phyloP scores from a whole-genome alignment of 2,797 vertebrate species.

The Lacerta agilis region DNA sequence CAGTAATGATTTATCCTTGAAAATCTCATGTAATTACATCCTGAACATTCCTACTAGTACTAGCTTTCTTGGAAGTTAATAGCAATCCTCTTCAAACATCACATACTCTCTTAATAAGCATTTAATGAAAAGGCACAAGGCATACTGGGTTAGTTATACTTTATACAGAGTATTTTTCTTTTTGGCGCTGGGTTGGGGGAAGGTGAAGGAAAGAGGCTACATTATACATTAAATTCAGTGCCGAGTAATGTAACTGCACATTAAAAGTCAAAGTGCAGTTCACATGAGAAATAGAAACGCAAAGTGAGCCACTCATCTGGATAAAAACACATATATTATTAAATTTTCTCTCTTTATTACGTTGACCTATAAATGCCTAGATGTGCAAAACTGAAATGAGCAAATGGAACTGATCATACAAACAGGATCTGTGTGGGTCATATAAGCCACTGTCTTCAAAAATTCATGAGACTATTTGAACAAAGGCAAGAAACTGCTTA shows the following conservation, averaged over 20 bases:
- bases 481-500: constrained; percentile 45
- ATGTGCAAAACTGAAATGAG: constrained; percentile 58
- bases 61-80: constrained; percentile 39
- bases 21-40: constrained; percentile 37
- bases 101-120: constrained; percentile 40
- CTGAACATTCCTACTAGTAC: constrained; percentile 11
- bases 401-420: constrained; percentile 56
- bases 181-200: constrained; percentile 56
- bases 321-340: constrained; percentile 71
- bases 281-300: constrained; percentile 67
- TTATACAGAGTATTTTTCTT: constrained; percentile 59
- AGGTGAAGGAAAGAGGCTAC: constrained; percentile 53
- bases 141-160: constrained; percentile 46
- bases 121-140: constrained; percentile 51
- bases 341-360: constrained; percentile 71
- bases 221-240: constrained; percentile 63
- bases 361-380: constrained; percentile 65
- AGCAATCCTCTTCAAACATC: constrained; percentile 51
- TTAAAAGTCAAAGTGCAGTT: constrained; percentile 68
- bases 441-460: constrained; percentile 57
- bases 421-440: constrained; percentile 30
- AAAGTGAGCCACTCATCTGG: constrained; percentile 68
- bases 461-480: constrained; percentile 64
- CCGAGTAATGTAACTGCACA: constrained; percentile 63
- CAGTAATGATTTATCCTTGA: constrained; percentile 11